Base-by-base conservation (phyloP, 1,140 invertebrate genomes). In the Drosophila murphyi region DNA sequence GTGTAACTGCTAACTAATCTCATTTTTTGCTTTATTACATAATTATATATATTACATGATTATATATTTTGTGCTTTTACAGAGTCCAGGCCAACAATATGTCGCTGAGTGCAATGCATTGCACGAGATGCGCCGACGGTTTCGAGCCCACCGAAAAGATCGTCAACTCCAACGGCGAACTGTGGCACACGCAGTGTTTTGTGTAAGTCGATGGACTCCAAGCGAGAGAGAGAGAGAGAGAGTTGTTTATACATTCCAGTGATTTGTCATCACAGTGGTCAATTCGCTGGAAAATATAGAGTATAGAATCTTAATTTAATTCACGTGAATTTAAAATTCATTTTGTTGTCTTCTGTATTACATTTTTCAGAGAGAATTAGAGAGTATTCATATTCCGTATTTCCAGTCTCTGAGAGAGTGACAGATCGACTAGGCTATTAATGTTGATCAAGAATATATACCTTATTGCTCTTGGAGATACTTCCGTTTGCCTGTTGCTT, bases 171-270 rank as follows among this genome's bases (percentile, higher is more conserved):
- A 97, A 98, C 92, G 99, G 98, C 71, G 97, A 99, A 94, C 94
- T 99, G 41, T 99, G 98, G 98, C 99, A 99, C 94, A 97, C 97
- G 5, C 96, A 98, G 80, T 99, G 99, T 93, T 99, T 99, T 95
- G 99, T 99, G 98, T 99, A 95, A 97, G 97, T 73, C 20, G 20
- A 20, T 20, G 0, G 20, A 20, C 20, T 43, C n/a, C 3, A 34
- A 34, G 34, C 3, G 34, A 34, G 34, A 34, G 2, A 34, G 39
- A 10, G 3, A 10, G 3, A 41, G 39, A 41, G 47, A 50, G n/a
- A 12, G 12, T 12, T 12, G 12, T 12, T 12, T 12, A 12, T 31
- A 50, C 35, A 39, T 34, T 39, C 28, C 10, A 5, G 10, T 61
- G 29, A 54, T 28, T 31, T 45, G 41, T 56, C 41, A 45, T 20